phyloP scores from a whole-genome alignment of 2,113 vertebrate species.

The Orthonyx spaldingii region DNA sequence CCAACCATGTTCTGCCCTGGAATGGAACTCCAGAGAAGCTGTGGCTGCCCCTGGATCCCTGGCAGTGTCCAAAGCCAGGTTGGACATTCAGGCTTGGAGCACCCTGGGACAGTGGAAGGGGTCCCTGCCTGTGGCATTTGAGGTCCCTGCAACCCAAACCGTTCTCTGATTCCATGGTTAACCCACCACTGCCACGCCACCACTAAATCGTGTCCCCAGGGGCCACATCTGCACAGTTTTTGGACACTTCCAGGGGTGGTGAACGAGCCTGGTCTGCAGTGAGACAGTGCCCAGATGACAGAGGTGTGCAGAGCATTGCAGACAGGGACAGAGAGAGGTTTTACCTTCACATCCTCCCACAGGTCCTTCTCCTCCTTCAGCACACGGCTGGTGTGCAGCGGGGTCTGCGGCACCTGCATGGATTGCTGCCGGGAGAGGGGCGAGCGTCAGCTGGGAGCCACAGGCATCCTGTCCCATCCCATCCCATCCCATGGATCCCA shows the following conservation, averaged over 20 bases:
- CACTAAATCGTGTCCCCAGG: background rate
- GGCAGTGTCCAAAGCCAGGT: background rate
- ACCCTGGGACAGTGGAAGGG: background rate
- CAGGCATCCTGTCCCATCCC: background rate
- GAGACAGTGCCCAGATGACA: fast-evolving
- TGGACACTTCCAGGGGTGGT: background rate
- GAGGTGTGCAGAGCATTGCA: fast-evolving
- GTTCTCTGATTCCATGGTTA: background rate
- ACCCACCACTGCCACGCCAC: background rate
- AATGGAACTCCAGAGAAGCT: background rate
- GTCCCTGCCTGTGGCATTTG: background rate
- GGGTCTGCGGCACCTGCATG: slow-evolving; percentile 94
- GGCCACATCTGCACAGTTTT: fast-evolving
- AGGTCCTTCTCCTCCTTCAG: slow-evolving; percentile 93
- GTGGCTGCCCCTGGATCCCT: background rate
- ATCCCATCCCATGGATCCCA: background rate
- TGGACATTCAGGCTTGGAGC: background rate
- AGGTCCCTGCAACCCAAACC: background rate
- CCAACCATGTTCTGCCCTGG: background rate
- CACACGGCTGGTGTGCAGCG: slow-evolving; percentile 95
- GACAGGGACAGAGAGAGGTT: background rate
- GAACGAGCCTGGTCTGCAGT: fast-evolving
- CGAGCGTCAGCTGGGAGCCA: background rate
- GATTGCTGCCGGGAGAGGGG: slow-evolving; percentile 77
- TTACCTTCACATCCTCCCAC: slow-evolving; percentile 98